Base-by-base conservation (phyloP, 2,888 invertebrate genomes). In the Luffia ferchaultella region DNA sequence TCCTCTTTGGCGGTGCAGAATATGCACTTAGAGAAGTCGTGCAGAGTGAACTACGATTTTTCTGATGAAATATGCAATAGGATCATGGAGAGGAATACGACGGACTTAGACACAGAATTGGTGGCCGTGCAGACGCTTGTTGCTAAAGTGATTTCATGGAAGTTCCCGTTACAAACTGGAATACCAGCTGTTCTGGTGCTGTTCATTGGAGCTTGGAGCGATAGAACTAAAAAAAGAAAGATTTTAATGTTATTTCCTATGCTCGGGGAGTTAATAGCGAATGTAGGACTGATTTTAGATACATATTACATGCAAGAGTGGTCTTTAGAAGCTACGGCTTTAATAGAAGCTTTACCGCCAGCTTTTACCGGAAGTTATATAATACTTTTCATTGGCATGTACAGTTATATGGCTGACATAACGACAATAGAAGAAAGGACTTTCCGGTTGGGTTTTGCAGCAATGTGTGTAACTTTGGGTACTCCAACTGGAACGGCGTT, bases 121-220 rank as follows among this genome's bases (percentile, higher is more conserved):
- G 69, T 69, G 30, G 59, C 76, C 56, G 82, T 88, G 2, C 86
- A 86, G 54, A 71, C 76, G 1, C 58, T 85, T 49, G 85, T 88
- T 1, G 85, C 85, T 2, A 70, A 73, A 54, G 86, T 87, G 49
- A 76, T 85, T 12, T 85, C 86, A 17, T 86, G 86, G 85, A 87
- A 87, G 67, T 86, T 87, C 45, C 79, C 87, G 16, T 65, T 88
- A 19, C 86, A 87, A 58, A 88, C 87, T n/a, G 70, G 78, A 0
- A 74, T 88, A 52, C 88, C 88, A 1, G 85, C 87, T 0, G 61
- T 86, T 1, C 71, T 88, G 61, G 84, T 87, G 12, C 66, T 87
- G 17, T 87, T 88, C 53, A 66, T 88, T 9, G 89, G 88, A 1
- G 86, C 88, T 0, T 89, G 88, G 88, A 88, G 87, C 55, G 88